A percentile compares a stretch with the other conserved stretches of the same genome.
These are phyloP conservation scores for Zosterops hypoxanthus DNA, from an alignment of 2,113 vertebrate genomes.

Conservation along the genomic window DNA sequence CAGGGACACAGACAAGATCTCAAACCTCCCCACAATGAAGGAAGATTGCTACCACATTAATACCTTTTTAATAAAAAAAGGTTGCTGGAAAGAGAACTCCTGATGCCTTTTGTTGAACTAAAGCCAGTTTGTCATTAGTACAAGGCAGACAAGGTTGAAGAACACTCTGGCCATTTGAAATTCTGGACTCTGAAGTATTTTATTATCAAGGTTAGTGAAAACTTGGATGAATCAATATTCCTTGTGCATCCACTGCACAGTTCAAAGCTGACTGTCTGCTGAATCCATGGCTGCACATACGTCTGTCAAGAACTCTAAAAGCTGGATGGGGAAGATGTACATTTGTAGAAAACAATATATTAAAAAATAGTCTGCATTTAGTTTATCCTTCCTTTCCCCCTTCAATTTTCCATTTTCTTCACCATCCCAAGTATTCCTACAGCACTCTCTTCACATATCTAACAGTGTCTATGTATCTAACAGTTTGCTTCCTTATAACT, in stretches of 20 bases:
- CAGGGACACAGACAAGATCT: background rate
- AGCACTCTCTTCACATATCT: background rate
- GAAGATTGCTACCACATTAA: background rate
- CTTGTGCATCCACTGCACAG: background rate
- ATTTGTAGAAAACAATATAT: background rate
- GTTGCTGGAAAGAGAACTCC: background rate
- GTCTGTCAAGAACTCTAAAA: background rate
- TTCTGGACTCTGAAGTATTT: background rate
- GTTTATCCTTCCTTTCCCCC: background rate
- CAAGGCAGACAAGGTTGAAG: background rate
- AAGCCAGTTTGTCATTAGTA: background rate
- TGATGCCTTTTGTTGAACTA: background rate
- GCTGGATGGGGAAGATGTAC: background rate
- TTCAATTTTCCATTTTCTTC: background rate
- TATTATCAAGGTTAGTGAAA: slow-evolving; percentile 11
- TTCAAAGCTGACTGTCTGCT: slow-evolving; percentile 19
- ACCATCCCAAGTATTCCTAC: background rate
- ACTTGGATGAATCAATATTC: slow-evolving; percentile 22
- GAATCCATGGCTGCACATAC: background rate
- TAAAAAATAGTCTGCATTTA: background rate
- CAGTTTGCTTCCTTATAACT: background rate
- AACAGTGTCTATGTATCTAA: background rate
- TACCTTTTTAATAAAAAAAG: background rate
- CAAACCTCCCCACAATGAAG: background rate
- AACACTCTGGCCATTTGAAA: background rate